Percentiles rank a stretch among this genome's conserved stretches.
These are phyloP conservation scores for Linepithema humile DNA, from an alignment of 1,140 invertebrate genomes.

Conservation along the genomic window DNA sequence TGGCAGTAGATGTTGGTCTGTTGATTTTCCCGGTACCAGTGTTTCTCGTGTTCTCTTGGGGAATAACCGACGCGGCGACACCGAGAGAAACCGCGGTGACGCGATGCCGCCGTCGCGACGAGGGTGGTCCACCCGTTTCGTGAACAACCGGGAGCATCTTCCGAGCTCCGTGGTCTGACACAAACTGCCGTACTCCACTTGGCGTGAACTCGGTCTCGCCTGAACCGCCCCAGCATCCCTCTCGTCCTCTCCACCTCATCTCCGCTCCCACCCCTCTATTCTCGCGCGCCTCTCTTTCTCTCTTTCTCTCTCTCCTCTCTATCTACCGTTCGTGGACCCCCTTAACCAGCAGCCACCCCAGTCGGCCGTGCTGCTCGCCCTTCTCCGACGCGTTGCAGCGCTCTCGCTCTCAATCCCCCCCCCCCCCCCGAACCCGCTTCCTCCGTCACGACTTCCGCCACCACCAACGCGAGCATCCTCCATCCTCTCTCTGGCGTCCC, in stretches of 20 bases:
- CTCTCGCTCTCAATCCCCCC: slow-evolving; percentile 59
- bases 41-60: slow-evolving; percentile 35
- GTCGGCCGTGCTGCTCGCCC: slow-evolving; percentile 51
- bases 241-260: slow-evolving; percentile 48
- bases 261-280: slow-evolving; percentile 6
- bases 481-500: slow-evolving; percentile 13
- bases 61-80: slow-evolving; percentile 44
- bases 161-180: slow-evolving; percentile 80
- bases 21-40: slow-evolving; percentile 13
- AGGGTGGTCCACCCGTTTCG: slow-evolving; percentile 67
- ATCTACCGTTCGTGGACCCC: slow-evolving; percentile 31
- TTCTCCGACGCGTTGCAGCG: slow-evolving; percentile 29
- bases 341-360: slow-evolving; percentile 56
- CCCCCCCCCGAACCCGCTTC: slow-evolving; percentile 32
- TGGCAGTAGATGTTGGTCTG: slow-evolving; percentile 57
- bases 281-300: slow-evolving; percentile 23
- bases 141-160: slow-evolving; percentile 77
- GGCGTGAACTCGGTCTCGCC: slow-evolving; percentile 77
- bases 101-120: slow-evolving; percentile 68
- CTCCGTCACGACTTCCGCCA: slow-evolving; percentile 59
- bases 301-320: slow-evolving; percentile 54
- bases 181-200: slow-evolving; percentile 81
- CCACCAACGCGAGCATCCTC: slow-evolving; percentile 29
- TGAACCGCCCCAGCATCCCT: slow-evolving; percentile 77
- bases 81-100: slow-evolving; percentile 59